Conservation (phyloP, 2,888 invertebrate genomes). For the Leptopilina drosophilae region DNA sequence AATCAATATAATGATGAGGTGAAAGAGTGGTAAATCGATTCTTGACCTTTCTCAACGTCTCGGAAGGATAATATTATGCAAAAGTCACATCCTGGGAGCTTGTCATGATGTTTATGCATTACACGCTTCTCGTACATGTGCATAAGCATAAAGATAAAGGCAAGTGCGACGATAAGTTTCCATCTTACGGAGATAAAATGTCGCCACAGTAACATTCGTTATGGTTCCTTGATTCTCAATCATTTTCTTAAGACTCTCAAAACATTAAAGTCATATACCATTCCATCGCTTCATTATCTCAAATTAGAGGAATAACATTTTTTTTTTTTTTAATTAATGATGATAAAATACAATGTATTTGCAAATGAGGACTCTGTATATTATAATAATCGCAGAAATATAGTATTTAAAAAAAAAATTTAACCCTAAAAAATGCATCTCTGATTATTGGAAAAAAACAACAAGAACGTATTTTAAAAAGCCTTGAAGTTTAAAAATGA, state of each 20-base stretch:
- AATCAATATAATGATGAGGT: conserved; percentile 5
- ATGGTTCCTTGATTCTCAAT: conserved; percentile 15
- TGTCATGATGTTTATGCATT: conserved; percentile 35
- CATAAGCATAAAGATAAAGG: conserved; percentile 22
- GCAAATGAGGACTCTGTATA: neutral
- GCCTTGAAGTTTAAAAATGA: no score
- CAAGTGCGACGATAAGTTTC: conserved; percentile 38
- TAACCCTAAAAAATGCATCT: no score
- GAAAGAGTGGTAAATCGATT: conserved; percentile 41
- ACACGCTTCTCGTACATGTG: conserved; percentile 28
- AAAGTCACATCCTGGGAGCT: conserved; percentile 28
- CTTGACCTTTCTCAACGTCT: conserved; percentile 35
- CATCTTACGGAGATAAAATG: conserved; percentile 31
- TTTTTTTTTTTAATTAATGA: neutral
- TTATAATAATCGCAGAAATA: no score
- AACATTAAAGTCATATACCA: neutral
- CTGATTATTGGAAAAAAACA: no score
- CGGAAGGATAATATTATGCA: conserved; percentile 39
- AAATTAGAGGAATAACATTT: neutral
- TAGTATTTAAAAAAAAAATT: no score
- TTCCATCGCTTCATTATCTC: neutral
- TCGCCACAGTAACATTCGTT: conserved; percentile 26
- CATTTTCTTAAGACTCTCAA: neutral
- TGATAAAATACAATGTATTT: neutral
- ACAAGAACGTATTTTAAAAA: no score